Evolutionary conservation across 2,888 invertebrate genomes (phyloP), one percentile per base, ranked within the genome.

Genomic region (Hypena proboscidalis): DNA sequence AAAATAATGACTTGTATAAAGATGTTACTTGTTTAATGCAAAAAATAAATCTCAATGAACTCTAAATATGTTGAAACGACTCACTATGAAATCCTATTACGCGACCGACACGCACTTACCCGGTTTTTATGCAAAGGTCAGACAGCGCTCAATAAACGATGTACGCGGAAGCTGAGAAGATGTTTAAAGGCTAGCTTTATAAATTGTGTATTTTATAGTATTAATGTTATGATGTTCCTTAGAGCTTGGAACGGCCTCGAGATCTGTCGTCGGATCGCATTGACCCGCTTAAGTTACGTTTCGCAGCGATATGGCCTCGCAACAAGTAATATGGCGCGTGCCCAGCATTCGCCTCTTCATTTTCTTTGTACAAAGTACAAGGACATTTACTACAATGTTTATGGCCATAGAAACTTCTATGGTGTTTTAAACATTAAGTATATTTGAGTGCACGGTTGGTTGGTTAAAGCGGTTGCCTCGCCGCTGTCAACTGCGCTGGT

Each of bases 171-270:
- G 40, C 25, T 37, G 15, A 10, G 21, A 4, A 14, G 40, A 30
- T 44, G 40, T 36, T 20, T 38, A 20, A 39, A 7, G 13, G 27
- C 19, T 32, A 27, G 44, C 44, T 54, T 46, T 31, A 58, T 61
- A 52, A 55, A 54, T 47, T 36, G 42, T 47, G 34, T 55, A 33
- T 43, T 42, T 38, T 37, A 43, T 41, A 37, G 61, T 63, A 70
- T 74, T 74, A 69, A 71, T 70, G 57, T 67, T 59, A 69, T 70
- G 64, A 64, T 68, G 70, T 78, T 77, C 77, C 77, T 77, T 60
- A 63, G 67, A 51, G 59, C 62, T 67, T 77, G 80, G 75, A 77
- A 79, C 72, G 74, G 77, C 83, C 83, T 80, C 80, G 77, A 60
- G 64, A 63, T 65, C 64, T 71, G 69, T 67, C 69, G 66, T 65